A percentile compares a stretch with the other conserved stretches of the same genome.
These are phyloP conservation scores for Aurelia sp. DNA, from an alignment of 30 jellyfish, hydroid and myxozoan genomes.

Conservation along the genomic window DNA sequence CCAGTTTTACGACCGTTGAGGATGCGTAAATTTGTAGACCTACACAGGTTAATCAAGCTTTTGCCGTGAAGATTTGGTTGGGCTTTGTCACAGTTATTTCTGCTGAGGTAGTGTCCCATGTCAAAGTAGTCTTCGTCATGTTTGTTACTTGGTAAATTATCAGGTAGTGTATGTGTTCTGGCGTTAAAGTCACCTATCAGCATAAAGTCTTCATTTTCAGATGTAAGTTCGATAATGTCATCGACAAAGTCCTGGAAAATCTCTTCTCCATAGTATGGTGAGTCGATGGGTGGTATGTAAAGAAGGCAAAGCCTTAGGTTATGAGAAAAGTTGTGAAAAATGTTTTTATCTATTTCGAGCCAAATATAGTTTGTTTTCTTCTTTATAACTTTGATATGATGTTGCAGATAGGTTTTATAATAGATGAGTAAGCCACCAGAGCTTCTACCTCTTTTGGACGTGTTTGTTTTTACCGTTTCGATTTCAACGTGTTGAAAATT, in stretches of 20 bases:
- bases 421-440: conserved; percentile 5
- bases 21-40: background rate
- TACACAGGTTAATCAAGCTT: background rate
- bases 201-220: background rate
- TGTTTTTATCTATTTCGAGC: background rate
- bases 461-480: background rate
- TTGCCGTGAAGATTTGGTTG: background rate
- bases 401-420: background rate
- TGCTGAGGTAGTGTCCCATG: background rate
- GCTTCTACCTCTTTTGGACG: background rate
- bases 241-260: background rate
- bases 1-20: background rate
- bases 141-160: background rate
- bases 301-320: background rate
- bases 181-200: background rate
- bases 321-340: background rate
- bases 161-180: background rate
- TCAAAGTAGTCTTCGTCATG: background rate
- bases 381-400: background rate
- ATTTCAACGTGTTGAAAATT: background rate
- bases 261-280: background rate
- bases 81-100: background rate
- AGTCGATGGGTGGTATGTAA: background rate
- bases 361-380: background rate
- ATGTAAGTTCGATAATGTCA: background rate